Percentiles rank a stretch among this genome's conserved stretches.
phyloP scores from a whole-genome alignment of 2,888 invertebrate genomes.

The Andrena dorsata region DNA sequence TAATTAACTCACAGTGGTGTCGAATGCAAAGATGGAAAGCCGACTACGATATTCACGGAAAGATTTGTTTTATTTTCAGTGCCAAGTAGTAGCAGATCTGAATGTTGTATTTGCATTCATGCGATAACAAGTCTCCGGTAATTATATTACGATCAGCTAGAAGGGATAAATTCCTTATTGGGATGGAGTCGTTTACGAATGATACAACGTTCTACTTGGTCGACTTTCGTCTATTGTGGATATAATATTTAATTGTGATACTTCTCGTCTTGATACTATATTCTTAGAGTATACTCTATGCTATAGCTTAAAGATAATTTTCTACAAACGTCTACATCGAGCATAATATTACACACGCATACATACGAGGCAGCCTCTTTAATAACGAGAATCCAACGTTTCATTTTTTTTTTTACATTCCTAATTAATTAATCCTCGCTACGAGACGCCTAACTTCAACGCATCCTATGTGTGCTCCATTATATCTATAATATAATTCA shows the following conservation, averaged over 20 bases:
- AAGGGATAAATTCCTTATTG: conserved; percentile 29
- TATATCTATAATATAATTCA: conserved; percentile 20
- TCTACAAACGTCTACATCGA: conserved; percentile 47
- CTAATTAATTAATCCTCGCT: conserved; percentile 35
- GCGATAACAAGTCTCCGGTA: conserved; percentile 15
- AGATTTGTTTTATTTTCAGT: conserved; percentile 45
- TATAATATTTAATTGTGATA: conserved; percentile 64
- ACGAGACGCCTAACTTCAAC: conserved; percentile 26
- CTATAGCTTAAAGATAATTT: conserved; percentile 58
- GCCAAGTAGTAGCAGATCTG: conserved; percentile 49
- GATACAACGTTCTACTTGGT: conserved; percentile 38
- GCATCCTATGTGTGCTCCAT: conserved; percentile 10
- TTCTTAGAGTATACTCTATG: conserved; percentile 40
- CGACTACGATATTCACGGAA: conserved; percentile 28
- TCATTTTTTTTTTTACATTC: conserved; percentile 26
- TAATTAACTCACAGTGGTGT: conserved; percentile 22
- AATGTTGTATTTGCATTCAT: background rate
- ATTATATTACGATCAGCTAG: background rate
- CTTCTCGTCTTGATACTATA: conserved; percentile 49
- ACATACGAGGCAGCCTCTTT: conserved; percentile 24
- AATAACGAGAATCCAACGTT: conserved; percentile 18
- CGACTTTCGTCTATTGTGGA: conserved; percentile 45
- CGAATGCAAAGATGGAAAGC: conserved; percentile 29
- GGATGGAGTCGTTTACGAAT: conserved; percentile 23
- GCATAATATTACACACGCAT: conserved; percentile 38